Evolutionary conservation across 1,140 invertebrate genomes (phyloP).

Genomic region (Ephestia elutella): DNA sequence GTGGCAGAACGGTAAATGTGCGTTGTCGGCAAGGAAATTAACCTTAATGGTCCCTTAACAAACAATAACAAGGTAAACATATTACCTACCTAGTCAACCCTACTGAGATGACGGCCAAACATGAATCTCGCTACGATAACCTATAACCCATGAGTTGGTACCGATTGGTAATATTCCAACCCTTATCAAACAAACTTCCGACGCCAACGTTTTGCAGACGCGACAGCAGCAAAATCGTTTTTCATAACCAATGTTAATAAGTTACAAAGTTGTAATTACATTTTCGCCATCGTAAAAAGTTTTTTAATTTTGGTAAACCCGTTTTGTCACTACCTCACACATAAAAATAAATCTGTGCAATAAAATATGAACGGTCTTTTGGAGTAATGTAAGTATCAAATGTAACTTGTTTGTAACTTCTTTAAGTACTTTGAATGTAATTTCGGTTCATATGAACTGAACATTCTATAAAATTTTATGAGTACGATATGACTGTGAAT

Average conservation of each 20-base stretch:
- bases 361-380: no score
- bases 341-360: no score
- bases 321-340: not conserved
- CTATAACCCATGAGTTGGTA: not conserved
- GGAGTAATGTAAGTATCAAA: no score
- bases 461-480: no score
- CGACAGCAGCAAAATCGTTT: not conserved
- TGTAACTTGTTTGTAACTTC: no score
- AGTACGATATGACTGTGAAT: no score
- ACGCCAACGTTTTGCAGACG: not conserved
- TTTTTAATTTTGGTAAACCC: not conserved
- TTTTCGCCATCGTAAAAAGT: not conserved
- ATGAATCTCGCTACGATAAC: not conserved
- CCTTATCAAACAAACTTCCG: conserved; percentile 2
- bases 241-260: not conserved
- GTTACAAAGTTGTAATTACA: not conserved
- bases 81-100: not conserved
- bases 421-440: no score
- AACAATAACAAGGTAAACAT: not conserved
- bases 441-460: no score
- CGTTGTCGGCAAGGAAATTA: no score
- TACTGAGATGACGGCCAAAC: not conserved
- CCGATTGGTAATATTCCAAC: not conserved
- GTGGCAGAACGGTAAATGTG: no score
- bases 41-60: not conserved